Evolutionary conservation across 2,113 vertebrate species (phyloP).

Genomic region (Chionodraco myersi): DNA sequence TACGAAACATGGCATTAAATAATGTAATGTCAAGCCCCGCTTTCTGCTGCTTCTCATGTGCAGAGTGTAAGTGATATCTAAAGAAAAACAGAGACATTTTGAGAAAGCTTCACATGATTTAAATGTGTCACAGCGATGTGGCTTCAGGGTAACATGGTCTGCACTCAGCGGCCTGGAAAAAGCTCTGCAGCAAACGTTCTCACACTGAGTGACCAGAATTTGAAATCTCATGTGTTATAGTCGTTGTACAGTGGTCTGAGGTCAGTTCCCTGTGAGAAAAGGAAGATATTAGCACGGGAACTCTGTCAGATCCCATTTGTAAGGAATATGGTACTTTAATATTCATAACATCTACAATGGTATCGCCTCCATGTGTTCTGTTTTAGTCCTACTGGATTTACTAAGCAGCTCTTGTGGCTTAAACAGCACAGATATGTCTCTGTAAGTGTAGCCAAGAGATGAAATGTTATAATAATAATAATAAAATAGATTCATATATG

Average conservation of each 20-base stretch:
- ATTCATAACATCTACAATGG: conserved; percentile 36
- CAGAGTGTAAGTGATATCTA: conserved; percentile 3
- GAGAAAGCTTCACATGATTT: conserved; percentile 50
- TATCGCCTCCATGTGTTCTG: neutral
- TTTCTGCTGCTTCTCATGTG: neutral
- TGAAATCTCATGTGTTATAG: conserved; percentile 32
- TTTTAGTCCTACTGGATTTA: conserved; percentile 9
- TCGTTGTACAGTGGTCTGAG: conserved; percentile 23
- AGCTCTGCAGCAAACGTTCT: conserved; percentile 27
- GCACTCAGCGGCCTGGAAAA: conserved; percentile 24
- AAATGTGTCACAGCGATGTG: conserved; percentile 32
- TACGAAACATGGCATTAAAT: neutral
- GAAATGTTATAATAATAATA: neutral
- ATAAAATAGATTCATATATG: neutral
- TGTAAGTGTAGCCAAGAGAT: neutral
- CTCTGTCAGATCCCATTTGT: neutral
- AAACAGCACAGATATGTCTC: neutral
- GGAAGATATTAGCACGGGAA: conserved; percentile 12
- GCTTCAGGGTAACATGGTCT: conserved; percentile 27
- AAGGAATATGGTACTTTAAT: neutral
- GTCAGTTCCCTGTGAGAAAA: conserved; percentile 19
- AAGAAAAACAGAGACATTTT: conserved; percentile 44
- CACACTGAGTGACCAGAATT: conserved; percentile 5
- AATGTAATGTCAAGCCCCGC: neutral
- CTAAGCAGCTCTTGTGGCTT: neutral